Conservation (phyloP, 1,140 invertebrate genomes). For the Melitaea cinxia region DNA sequence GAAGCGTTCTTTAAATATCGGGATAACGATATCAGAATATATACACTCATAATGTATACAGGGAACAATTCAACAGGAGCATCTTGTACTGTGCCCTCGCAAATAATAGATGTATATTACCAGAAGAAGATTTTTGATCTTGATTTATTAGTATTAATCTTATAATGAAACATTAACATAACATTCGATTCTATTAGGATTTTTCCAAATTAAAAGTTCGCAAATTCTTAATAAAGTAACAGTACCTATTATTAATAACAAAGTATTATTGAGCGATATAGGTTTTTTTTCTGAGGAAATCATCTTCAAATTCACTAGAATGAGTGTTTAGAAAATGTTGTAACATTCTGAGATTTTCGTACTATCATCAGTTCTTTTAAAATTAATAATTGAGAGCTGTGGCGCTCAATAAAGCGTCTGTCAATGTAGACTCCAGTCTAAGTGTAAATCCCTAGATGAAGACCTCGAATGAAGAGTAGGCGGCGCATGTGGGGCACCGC, state of each 20-base stretch:
- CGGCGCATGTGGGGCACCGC: slow-evolving; percentile 74
- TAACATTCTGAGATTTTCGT: neutral
- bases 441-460: slow-evolving; percentile 66
- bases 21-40: slow-evolving; percentile 57
- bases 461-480: slow-evolving; percentile 68
- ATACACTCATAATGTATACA: slow-evolving; percentile 68
- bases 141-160: slow-evolving; percentile 24
- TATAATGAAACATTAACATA: neutral
- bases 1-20: slow-evolving; percentile 62
- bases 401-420: slow-evolving; percentile 75
- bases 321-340: neutral
- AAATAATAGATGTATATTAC: slow-evolving; percentile 1
- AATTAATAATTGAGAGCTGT: slow-evolving; percentile 44
- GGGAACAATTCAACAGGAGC: slow-evolving; percentile 49
- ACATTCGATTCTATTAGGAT: slow-evolving; percentile 18
- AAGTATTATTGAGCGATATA: neutral
- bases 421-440: slow-evolving; percentile 82
- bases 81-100: slow-evolving; percentile 43
- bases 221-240: neutral
- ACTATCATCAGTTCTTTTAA: slow-evolving; percentile 33
- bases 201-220: neutral
- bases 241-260: neutral
- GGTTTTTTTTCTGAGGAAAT: neutral
- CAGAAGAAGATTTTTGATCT: slow-evolving; percentile 8
- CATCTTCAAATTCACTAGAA: neutral